Base-by-base conservation (phyloP, 2,888 invertebrate genomes). In the Leptopilina drosophilae region DNA sequence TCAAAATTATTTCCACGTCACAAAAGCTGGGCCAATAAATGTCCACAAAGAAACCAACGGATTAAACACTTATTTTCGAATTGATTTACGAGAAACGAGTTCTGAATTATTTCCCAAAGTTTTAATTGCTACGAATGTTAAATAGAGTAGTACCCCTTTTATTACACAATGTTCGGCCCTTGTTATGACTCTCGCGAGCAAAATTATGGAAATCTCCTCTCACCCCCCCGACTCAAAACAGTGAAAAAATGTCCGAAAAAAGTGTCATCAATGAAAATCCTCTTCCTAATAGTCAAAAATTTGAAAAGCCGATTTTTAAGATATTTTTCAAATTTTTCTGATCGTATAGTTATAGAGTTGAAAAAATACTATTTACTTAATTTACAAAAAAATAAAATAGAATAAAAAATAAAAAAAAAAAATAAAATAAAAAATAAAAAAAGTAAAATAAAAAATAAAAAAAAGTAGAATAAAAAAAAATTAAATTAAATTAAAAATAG, bases 31-130 rank as follows among this genome's bases (percentile, higher is more conserved):
- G 78, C 75, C 82, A 80, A 82, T 82, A 82, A 84, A 84, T 82
- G 77, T 62, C 67, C 66, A 46, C 65, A 75, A 69, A 59, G 69
- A 40, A 40, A 76, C 77, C 84, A 87, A 86, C 86, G 87, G 87
- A 87, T 87, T 87, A 87, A 87, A 85, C 84, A 86, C 85, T 85
- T 85, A 86, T 84, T 86, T 85, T 84, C 53, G 73, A 76, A 77
- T 77, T 87, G 87, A 87, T 87, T 87, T 87, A 87, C 81, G 85
- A 83, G 82, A 69, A 83, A 81, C 83, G 77, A 78, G 81, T 76
- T 78, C 79, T 84, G 84, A 87, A 84, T 87, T 87, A 87, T 85
- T 82, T 81, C 79, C 56, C 46, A 84, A 87, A 87, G 85, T 87
- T 87, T 87, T 87, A 84, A 87, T 83, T 84, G 83, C 82, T 81